Evolutionary conservation across 2,113 vertebrate genomes (phyloP).

Genomic region (Vicugna pacos): DNA sequence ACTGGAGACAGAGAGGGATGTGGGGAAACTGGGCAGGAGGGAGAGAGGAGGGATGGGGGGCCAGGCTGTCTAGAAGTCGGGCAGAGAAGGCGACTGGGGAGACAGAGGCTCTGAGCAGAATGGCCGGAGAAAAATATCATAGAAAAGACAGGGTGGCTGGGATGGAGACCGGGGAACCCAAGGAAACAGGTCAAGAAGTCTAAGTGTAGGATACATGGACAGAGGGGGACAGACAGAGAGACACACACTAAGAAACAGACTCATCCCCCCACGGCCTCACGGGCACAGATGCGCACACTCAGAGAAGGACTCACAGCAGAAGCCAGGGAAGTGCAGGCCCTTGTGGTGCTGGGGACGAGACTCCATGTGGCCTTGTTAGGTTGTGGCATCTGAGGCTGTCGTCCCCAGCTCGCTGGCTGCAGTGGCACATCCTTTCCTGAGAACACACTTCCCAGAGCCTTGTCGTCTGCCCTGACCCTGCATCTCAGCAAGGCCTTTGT

Average conservation of each 20-base stretch:
- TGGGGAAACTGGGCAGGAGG: neutral
- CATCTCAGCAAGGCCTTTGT: neutral
- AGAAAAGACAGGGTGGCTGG: accelerated
- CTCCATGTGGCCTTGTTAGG: accelerated
- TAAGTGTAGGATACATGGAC: neutral
- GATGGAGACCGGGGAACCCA: accelerated
- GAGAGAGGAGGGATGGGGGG: neutral
- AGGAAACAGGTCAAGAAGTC: accelerated
- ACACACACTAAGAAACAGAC: accelerated
- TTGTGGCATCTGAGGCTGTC: neutral
- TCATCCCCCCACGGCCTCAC: neutral
- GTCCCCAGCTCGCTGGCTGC: neutral
- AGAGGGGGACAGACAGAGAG: neutral
- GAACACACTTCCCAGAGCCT: neutral
- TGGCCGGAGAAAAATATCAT: accelerated
- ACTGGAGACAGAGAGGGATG: neutral
- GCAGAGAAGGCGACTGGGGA: accelerated
- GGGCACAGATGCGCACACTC: accelerated
- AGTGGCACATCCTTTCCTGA: neutral
- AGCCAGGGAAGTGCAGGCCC: neutral
- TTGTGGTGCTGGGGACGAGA: accelerated
- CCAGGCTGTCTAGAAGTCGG: no score
- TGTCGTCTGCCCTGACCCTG: neutral
- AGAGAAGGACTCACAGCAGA: neutral
- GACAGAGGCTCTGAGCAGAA: accelerated